A percentile compares a stretch with the other conserved stretches of the same genome.
Conservation (phyloP, 1,140 invertebrate genomes). For the Amyelois transitella region DNA sequence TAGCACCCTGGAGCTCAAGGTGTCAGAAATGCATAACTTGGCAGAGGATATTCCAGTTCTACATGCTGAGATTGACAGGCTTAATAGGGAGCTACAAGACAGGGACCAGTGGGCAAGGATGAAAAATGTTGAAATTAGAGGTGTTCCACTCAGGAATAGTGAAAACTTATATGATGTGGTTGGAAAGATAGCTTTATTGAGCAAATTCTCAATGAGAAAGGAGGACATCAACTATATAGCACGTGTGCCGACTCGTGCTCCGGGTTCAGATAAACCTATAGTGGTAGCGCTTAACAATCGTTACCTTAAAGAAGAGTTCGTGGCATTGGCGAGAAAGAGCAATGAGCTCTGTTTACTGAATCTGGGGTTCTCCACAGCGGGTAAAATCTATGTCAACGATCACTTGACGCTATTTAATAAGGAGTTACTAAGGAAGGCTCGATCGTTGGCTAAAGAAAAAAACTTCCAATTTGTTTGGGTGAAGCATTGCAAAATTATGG, state of each 20-base stretch:
- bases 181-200: background rate
- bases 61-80: background rate
- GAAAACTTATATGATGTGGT: conserved; percentile 14
- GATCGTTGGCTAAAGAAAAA: background rate
- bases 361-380: conserved; percentile 3
- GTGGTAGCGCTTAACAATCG: conserved; percentile 17
- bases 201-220: background rate
- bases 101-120: conserved; percentile 12
- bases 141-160: background rate
- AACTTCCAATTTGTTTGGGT: conserved; percentile 13
- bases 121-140: conserved; percentile 17
- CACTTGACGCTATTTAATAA: conserved; percentile 16
- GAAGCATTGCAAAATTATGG: conserved; percentile 10
- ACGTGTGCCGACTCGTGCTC: background rate
- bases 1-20: background rate
- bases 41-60: background rate
- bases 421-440: conserved; percentile 5
- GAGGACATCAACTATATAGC: conserved; percentile 20
- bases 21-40: background rate
- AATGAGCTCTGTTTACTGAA: conserved; percentile 4
- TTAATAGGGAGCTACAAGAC: background rate
- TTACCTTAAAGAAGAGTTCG: conserved; percentile 20
- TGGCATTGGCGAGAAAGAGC: conserved; percentile 9
- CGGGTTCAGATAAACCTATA: conserved; percentile 11
- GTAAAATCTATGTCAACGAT: conserved; percentile 16